Conservation (phyloP, 2,113 vertebrate species). For the Lathamus discolor region DNA sequence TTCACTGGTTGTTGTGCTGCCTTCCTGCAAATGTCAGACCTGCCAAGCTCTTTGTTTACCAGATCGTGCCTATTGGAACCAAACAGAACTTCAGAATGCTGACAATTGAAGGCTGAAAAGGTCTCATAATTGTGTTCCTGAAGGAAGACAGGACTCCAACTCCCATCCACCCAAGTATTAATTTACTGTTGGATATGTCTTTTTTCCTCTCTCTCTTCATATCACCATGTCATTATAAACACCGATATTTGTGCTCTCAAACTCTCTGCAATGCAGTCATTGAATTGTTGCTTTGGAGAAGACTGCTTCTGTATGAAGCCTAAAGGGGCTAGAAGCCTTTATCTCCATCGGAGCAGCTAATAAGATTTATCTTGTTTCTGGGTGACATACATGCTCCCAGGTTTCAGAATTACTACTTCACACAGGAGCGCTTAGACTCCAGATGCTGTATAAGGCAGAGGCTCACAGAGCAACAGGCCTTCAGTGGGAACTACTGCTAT, state of each 20-base stretch:
- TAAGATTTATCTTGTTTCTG: neutral
- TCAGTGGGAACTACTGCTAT: neutral
- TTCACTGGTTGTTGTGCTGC: neutral
- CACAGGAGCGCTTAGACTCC: neutral
- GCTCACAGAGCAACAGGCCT: neutral
- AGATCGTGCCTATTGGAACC: neutral
- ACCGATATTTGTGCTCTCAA: neutral
- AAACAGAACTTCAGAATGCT: neutral
- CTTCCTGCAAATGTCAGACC: neutral
- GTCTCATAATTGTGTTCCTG: neutral
- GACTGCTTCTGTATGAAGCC: neutral
- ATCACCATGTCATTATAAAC: neutral
- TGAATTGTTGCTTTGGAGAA: neutral
- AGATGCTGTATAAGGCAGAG: neutral
- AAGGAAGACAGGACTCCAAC: neutral
- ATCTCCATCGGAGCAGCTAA: neutral
- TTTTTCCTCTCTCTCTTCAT: neutral
- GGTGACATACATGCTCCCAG: neutral
- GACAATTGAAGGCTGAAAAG: neutral
- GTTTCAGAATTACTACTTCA: neutral
- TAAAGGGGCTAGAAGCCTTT: neutral
- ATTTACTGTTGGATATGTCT: neutral
- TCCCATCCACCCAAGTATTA: neutral
- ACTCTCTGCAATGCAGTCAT: neutral
- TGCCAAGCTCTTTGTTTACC: neutral